These are phyloP conservation scores for Fabriciana adippe DNA, from an alignment of 2,888 invertebrate genomes.

Conservation along the genomic window DNA sequence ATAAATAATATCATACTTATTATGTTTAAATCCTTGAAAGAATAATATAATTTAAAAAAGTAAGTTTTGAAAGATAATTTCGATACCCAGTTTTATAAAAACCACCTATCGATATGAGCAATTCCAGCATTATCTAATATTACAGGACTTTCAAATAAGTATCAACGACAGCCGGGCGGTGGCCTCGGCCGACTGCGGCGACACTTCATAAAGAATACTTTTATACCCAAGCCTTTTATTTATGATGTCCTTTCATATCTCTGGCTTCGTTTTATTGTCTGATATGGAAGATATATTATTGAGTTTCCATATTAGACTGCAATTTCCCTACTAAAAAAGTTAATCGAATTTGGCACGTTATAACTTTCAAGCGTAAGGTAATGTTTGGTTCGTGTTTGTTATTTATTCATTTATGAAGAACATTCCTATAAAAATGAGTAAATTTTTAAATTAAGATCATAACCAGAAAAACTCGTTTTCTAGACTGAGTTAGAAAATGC, in stretches of 20 bases:
- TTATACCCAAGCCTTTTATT: conserved; percentile 79
- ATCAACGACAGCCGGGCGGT: conserved; percentile 68
- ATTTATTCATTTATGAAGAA: neutral
- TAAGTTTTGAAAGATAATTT: too few species aligned
- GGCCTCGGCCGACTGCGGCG: conserved; percentile 60
- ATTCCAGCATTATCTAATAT: conserved; percentile 63
- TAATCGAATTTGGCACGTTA: conserved; percentile 11
- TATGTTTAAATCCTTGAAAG: neutral
- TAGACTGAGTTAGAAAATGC: neutral
- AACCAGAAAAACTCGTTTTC: neutral
- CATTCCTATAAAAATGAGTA: too few species aligned
- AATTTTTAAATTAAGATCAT: too few species aligned
- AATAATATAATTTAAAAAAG: neutral
- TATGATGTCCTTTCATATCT: conserved; percentile 75
- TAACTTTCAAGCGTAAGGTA: conserved; percentile 13
- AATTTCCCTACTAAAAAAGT: conserved; percentile 26
- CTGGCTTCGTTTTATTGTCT: conserved; percentile 69
- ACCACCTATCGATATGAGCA: conserved; percentile 49
- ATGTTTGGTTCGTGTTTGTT: neutral
- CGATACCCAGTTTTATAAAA: neutral
- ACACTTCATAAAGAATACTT: conserved; percentile 81
- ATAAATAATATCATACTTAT: too few species aligned
- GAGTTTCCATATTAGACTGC: conserved; percentile 50
- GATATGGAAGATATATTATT: conserved; percentile 59
- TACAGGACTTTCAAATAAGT: conserved; percentile 79